Conservation (phyloP, 2,888 invertebrate species). For the Chromoteleia sp. region DNA sequence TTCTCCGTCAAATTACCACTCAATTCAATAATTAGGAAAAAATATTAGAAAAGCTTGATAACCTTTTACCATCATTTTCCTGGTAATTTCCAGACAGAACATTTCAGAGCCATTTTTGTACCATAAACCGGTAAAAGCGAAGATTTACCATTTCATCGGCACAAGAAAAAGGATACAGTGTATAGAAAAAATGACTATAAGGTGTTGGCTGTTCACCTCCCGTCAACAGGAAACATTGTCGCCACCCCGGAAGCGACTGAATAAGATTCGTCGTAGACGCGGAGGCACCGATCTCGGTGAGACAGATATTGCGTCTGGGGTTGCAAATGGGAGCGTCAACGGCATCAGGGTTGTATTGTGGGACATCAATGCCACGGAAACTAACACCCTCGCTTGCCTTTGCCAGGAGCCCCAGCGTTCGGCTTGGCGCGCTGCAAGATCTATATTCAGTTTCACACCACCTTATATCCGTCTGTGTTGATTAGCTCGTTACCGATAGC, state of each 20-base stretch:
- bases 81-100: no score
- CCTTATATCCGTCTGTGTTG: constrained; percentile 73
- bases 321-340: constrained; percentile 80
- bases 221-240: constrained; percentile 73
- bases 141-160: constrained; percentile 25
- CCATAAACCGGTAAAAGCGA: constrained; percentile 17
- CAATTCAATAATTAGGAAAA: no score
- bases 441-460: constrained; percentile 73
- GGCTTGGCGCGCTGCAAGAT: constrained; percentile 55
- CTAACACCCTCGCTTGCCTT: constrained; percentile 79
- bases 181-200: constrained; percentile 33
- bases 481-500: constrained; percentile 71
- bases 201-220: constrained; percentile 49
- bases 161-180: constrained; percentile 14
- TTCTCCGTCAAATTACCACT: no score
- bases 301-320: constrained; percentile 73
- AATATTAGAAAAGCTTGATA: no score
- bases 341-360: constrained; percentile 83
- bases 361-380: constrained; percentile 83
- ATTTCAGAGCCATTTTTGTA: neutral
- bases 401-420: constrained; percentile 51
- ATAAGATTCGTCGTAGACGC: constrained; percentile 76
- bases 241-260: constrained; percentile 75
- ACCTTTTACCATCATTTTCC: neutral
- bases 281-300: constrained; percentile 60